phyloP scores from a whole-genome alignment of 2,888 invertebrate genomes.

The Mesopsocus fuscifrons region DNA sequence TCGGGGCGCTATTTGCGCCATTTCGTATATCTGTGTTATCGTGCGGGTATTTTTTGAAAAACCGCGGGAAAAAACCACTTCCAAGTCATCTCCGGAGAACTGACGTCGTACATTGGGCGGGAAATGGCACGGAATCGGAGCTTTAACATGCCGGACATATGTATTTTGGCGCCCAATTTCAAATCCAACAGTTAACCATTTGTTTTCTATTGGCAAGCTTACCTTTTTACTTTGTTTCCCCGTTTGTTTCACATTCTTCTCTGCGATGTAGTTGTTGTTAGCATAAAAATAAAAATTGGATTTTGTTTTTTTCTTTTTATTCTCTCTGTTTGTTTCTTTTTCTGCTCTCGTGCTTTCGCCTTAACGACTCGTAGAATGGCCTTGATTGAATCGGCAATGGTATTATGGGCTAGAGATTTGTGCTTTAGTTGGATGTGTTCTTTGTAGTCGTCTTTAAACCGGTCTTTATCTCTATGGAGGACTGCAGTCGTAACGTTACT shows the following conservation, averaged over 20 bases:
- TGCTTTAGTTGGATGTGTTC: no score
- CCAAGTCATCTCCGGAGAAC: not conserved
- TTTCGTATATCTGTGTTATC: no score
- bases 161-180: not conserved
- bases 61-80: conserved; percentile 3
- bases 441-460: no score
- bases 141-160: not conserved
- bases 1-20: no score
- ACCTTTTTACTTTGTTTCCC: not conserved
- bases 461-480: no score
- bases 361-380: no score
- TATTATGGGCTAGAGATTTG: no score
- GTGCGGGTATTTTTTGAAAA: no score
- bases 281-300: not conserved
- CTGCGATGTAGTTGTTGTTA: not conserved
- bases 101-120: not conserved
- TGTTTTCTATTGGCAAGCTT: not conserved
- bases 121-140: conserved; percentile 5
- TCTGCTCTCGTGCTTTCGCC: no score
- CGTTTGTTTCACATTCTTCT: conserved; percentile 1
- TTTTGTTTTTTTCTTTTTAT: conserved; percentile 7
- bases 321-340: conserved; percentile 2
- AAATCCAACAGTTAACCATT: not conserved
- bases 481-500: no score
- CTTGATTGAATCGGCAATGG: no score